Percentiles rank a stretch among this genome's conserved stretches.
Conservation (phyloP, 2,797 vertebrate species). For the Lemur catta region DNA sequence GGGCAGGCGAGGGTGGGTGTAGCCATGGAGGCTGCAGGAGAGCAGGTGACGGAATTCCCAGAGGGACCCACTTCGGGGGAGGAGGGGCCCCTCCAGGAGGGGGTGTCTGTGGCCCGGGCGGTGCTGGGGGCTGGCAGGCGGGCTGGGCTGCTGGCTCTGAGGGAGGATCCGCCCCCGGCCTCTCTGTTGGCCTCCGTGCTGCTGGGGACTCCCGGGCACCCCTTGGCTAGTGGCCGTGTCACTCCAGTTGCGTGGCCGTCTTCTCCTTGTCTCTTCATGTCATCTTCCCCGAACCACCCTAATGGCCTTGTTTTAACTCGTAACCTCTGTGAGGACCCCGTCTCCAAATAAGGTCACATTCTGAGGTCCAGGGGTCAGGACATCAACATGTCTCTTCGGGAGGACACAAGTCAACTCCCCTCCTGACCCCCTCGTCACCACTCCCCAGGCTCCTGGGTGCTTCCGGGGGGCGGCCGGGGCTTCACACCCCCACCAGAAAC, state of each 20-base stretch:
- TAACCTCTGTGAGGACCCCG: not conserved
- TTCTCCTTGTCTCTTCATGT: not conserved
- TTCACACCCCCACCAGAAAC: rapidly evolving
- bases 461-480: rapidly evolving
- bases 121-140: too few relatives aligned
- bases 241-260: not conserved
- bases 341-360: not conserved
- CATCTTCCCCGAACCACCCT: not conserved
- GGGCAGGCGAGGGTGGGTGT: rapidly evolving
- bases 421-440: not conserved
- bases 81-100: not conserved
- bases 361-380: not conserved
- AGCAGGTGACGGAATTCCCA: not conserved
- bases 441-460: rapidly evolving
- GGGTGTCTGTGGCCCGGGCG: rapidly evolving
- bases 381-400: rapidly evolving
- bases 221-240: not conserved
- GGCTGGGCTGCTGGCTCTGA: not conserved
- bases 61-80: not conserved
- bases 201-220: not conserved
- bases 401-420: not conserved
- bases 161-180: rapidly evolving
- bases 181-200: not conserved
- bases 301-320: not conserved
- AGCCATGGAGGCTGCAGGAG: not conserved